These are phyloP conservation scores for Platypus cylindrus DNA, from an alignment of 2,888 invertebrate genomes.

Conservation along the genomic window DNA sequence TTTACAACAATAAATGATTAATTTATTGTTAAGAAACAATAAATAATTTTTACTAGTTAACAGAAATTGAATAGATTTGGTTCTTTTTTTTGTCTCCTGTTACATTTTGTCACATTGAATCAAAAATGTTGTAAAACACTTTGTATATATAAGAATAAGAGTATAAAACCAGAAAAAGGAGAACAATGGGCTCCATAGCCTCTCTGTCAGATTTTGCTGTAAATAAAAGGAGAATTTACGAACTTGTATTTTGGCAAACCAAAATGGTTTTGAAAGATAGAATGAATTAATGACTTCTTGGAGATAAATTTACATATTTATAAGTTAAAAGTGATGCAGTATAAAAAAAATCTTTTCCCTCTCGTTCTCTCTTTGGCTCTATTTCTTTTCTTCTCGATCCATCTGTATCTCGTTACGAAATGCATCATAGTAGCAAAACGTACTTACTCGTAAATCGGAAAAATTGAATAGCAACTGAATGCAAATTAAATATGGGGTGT, in stretches of 20 bases:
- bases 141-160: conserved; percentile 9
- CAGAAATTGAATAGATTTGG: too few relatives aligned
- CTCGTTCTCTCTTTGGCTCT: too few relatives aligned
- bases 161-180: conserved; percentile 12
- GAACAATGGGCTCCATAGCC: conserved; percentile 14
- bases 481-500: conserved; percentile 8
- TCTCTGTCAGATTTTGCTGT: conserved; percentile 15
- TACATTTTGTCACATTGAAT: neutral
- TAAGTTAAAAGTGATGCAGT: conserved; percentile 7
- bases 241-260: conserved; percentile 14
- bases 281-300: conserved; percentile 16
- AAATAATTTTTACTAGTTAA: too few relatives aligned
- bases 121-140: neutral
- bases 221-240: conserved; percentile 15
- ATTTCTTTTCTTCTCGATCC: too few relatives aligned
- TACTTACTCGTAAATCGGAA: too few relatives aligned
- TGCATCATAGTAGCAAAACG: too few relatives aligned
- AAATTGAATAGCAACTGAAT: conserved; percentile 6
- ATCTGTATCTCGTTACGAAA: too few relatives aligned
- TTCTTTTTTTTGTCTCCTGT: too few relatives aligned
- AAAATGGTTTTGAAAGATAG: conserved; percentile 14
- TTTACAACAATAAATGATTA: too few relatives aligned
- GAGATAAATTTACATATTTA: conserved; percentile 15
- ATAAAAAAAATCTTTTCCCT: too few relatives aligned
- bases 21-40: too few relatives aligned